Conservation (phyloP, 1,140 invertebrate species). For the Aporrectodea caliginosa region DNA sequence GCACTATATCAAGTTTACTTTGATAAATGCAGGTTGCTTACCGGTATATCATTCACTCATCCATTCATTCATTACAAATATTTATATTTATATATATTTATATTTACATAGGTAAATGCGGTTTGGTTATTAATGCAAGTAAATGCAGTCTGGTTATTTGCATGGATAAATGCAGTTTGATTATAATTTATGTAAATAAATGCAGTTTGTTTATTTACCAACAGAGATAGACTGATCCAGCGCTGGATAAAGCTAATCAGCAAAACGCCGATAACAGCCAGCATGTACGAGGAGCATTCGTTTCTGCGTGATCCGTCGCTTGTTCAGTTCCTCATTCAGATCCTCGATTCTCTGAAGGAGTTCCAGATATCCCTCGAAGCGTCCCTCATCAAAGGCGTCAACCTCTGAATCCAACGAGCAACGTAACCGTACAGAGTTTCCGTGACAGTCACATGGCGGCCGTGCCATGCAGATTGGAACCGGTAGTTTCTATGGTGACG, state of each 20-base stretch:
- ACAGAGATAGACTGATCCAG: slow-evolving; percentile 88
- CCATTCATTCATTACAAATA: no score
- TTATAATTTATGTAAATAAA: no score
- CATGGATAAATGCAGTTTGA: no score
- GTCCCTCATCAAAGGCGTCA: slow-evolving; percentile 86
- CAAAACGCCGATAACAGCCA: slow-evolving; percentile 73
- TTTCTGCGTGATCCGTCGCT: slow-evolving; percentile 81
- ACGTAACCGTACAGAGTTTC: background rate
- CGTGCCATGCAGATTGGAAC: background rate
- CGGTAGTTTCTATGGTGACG: background rate
- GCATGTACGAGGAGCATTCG: slow-evolving; percentile 94
- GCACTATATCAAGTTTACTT: no score
- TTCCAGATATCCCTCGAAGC: slow-evolving; percentile 89
- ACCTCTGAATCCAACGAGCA: slow-evolving; percentile 37
- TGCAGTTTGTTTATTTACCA: no score
- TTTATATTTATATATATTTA: no score
- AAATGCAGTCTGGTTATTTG: no score
- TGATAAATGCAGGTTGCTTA: no score
- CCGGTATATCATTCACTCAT: no score
- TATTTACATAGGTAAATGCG: no score
- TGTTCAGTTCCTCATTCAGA: slow-evolving; percentile 83
- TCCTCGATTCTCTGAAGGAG: slow-evolving; percentile 84
- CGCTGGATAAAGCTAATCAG: slow-evolving; percentile 83
- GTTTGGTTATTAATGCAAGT: no score
- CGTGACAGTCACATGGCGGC: background rate